These are phyloP conservation scores for Anniella stebbinsi DNA, from an alignment of 2,797 vertebrate genomes.

Conservation along the genomic window DNA sequence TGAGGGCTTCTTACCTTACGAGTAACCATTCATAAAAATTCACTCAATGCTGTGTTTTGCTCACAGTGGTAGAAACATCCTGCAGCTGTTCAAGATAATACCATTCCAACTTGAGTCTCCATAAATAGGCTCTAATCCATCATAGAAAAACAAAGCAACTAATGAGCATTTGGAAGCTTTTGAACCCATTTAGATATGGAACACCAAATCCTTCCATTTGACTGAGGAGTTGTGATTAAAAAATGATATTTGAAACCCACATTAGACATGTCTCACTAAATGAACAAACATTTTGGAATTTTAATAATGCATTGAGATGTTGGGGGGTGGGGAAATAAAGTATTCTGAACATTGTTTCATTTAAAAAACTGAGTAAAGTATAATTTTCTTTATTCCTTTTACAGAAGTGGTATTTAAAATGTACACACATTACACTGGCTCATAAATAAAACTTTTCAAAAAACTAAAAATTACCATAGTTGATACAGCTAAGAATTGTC, in stretches of 20 bases:
- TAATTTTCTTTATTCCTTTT: conserved; percentile 54
- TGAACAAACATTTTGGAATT: conserved; percentile 14
- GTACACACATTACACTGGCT: conserved; percentile 57
- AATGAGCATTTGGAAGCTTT: not conserved
- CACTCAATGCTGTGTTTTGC: not conserved
- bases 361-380: conserved; percentile 49
- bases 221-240: conserved; percentile 24
- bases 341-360: conserved; percentile 43
- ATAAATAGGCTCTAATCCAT: not conserved
- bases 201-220: conserved; percentile 5
- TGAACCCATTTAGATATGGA: conserved; percentile 10
- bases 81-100: conserved; percentile 15
- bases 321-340: not conserved
- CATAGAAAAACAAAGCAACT: not conserved
- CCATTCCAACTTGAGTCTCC: not conserved
- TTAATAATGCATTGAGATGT: conserved; percentile 16
- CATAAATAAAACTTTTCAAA: conserved; percentile 64
- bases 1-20: not conserved
- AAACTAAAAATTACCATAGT: conserved; percentile 58
- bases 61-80: not conserved
- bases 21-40: not conserved
- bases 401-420: conserved; percentile 55
- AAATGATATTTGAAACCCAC: not conserved
- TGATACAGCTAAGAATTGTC: conserved; percentile 62
- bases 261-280: not conserved